Evolutionary conservation across 2,113 vertebrate genomes (phyloP), one percentile per base, ranked within the genome.

Genomic region (Leptodactylus fuscus): DNA sequence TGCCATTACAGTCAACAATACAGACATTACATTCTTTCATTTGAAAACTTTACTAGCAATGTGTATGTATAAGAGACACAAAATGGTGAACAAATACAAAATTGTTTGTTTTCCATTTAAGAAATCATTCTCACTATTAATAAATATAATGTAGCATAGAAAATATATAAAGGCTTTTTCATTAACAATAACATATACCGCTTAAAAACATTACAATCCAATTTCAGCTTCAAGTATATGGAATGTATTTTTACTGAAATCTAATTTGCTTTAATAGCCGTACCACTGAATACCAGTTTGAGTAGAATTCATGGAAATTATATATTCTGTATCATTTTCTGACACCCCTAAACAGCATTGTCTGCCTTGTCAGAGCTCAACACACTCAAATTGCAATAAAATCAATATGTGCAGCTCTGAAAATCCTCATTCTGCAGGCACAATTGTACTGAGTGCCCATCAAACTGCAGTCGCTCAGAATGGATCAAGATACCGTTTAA

Each of bases 121-220:
- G 11, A n/a, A n/a, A n/a, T n/a, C n/a, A n/a, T n/a, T n/a, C n/a
- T n/a, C 12, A 29, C 58, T 62, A 29, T 4, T 48, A 46, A 75
- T 75, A 75, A 75, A 75, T 75, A 75, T 75, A 46, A 5, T 75
- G 41, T 75, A 46, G 44, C 6, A 49, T 75, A 75, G n/a, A 48
- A 48, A 49, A 75, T 73, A 29, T 73, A 46, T 18, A 75, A 49
- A 49, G 29, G n/a, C 13, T 49, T 69, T 32, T 16, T 18, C 41
- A 27, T 41, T 73, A 46, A 8, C 15, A 12, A 44, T 73, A 74
- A 22, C n/a, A 73, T 24, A 16, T 18, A 24, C 41, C 6, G 41
- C 24, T 74, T 0, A 75, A 9, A n/a, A 75, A 49, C 24, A 49
- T 49, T 29, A 75, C 44, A 48, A 46, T 29, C 12, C 13, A 29